phyloP scores from a whole-genome alignment of 2,888 invertebrate species.

The Epinotia brunnichana region DNA sequence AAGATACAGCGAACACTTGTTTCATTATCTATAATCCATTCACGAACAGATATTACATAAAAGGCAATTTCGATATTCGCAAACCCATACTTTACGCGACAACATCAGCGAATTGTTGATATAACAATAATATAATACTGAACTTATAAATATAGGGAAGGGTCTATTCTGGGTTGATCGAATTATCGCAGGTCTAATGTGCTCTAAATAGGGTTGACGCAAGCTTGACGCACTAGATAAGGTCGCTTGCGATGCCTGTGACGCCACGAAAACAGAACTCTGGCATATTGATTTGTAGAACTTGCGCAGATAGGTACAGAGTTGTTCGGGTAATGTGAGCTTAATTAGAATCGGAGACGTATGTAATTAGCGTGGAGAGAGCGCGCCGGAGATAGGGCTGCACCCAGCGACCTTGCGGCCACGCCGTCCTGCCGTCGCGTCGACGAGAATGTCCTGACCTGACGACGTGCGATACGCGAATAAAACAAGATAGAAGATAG shows the following conservation, averaged over 20 bases:
- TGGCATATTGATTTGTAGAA: slow-evolving; percentile 64
- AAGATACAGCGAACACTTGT: slow-evolving; percentile 65
- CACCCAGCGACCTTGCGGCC: slow-evolving; percentile 79
- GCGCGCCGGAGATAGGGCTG: slow-evolving; percentile 72
- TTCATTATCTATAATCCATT: slow-evolving; percentile 63
- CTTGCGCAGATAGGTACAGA: slow-evolving; percentile 49
- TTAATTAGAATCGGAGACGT: slow-evolving; percentile 58
- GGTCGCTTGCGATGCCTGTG: slow-evolving; percentile 66
- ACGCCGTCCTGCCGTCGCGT: slow-evolving; percentile 54
- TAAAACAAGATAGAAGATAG: slow-evolving; percentile 61
- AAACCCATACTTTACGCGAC: slow-evolving; percentile 32
- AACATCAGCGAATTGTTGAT: slow-evolving; percentile 33
- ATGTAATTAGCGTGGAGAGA: slow-evolving; percentile 55
- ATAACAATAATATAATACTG: slow-evolving; percentile 19
- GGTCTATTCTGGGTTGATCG: slow-evolving; percentile 27
- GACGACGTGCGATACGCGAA: slow-evolving; percentile 63
- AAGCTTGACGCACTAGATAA: slow-evolving; percentile 67
- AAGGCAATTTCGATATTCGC: slow-evolving; percentile 40
- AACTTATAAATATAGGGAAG: slow-evolving; percentile 32
- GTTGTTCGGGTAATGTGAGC: slow-evolving; percentile 52
- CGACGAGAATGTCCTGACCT: slow-evolving; percentile 48
- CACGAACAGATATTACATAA: slow-evolving; percentile 49
- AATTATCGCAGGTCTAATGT: slow-evolving; percentile 46
- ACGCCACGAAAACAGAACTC: slow-evolving; percentile 62
- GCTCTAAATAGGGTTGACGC: slow-evolving; percentile 62